Evolutionary conservation across 2,888 invertebrate species (phyloP), one percentile per base, ranked within the genome.

Genomic region (Microplitis deprimator): DNA sequence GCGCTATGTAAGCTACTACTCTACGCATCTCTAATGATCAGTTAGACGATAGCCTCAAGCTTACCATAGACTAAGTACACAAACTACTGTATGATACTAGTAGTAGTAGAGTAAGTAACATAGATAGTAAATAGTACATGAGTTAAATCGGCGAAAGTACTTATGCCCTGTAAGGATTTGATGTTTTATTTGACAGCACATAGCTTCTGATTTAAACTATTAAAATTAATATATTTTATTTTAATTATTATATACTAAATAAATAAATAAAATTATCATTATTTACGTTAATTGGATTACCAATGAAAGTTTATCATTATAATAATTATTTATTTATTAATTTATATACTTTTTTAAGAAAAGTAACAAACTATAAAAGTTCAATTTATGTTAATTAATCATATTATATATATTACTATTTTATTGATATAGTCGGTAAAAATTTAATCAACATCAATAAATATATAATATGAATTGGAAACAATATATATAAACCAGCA

Each of bases 11-110:
- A 60, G 62, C 65, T 20, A 38, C 29, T 65, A 65, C 65, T 65
- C 65, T 65, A 65, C 65, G 65, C 65, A 65, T 65, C 65, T 65
- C 29, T 65, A 29, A 65, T 29, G 65, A 65, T 65, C 65, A 65
- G 29, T 29, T 38, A 29, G 29, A 65, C 29, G 65, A 65, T 65
- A 65, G 65, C 65, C 29, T 65, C 65, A 20, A 29, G 65, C 29
- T 50, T 50, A 62, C 16, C 29, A 13, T 10, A 65, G 10, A 29
- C 29, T 38, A 65, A 10, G 29, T 65, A 65, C 38, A 29, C 62
- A 29, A 29, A 29, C 29, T 29, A 4, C 29, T 50, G 50, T 50
- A 50, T 50, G 50, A 8, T 10, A 3, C 8, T 50, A 50, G 13
- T 50, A 50, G 50, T 6, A 50, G 29, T 29, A 29, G 29, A 29